Base-by-base conservation (phyloP, 2,888 invertebrate genomes). In the Eretmocerus hayati region DNA sequence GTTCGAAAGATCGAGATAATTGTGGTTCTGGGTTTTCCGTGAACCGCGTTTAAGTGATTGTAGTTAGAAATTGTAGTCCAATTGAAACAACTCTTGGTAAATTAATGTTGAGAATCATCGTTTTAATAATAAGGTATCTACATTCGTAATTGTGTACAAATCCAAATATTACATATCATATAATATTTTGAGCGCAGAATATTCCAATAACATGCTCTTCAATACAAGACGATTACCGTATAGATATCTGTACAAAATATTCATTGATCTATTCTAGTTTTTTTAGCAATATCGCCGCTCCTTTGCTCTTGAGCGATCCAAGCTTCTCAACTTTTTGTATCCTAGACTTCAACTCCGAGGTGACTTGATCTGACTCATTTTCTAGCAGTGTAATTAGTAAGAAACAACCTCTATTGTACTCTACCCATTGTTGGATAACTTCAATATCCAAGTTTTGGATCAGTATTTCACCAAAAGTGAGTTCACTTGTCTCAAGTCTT, bases 341-440 rank as follows among this genome's bases (percentile, higher is more conserved):
- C 58, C 77, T 75, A 30, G 69, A 63, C 58, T 75, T 75, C 3
- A 85, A 59, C 43, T 70, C 62, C 20, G 66, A 67, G 19, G 74
- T 74, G 6, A 75, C 66, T 5, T 64, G 63, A 6, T 74, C 71
- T 0, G 67, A 64, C 58, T 79, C 81, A 60, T 78, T 83, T 70
- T 87, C 85, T 36, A 83, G 75, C 18, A 85, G 64, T 42, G 80
- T 75, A 2, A 88, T 69, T 8, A 90, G 69, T 46, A 89, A 74
- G 66, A 87, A 90, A 59, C 87, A 88, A 1, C 84, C 86, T 56
- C 90, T 77, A 62, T 90, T 90, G 35, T 80, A 80, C 38, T 75
- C 69, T 43, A 85, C 66, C 88, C 88, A 89, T 13, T 68, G 62
- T 53, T 77, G 67, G 2, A 86, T 60, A 43, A 77, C 75, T 42